These are phyloP conservation scores for Scaptomyza hsui DNA, from an alignment of 1,140 invertebrate species.

Conservation along the genomic window DNA sequence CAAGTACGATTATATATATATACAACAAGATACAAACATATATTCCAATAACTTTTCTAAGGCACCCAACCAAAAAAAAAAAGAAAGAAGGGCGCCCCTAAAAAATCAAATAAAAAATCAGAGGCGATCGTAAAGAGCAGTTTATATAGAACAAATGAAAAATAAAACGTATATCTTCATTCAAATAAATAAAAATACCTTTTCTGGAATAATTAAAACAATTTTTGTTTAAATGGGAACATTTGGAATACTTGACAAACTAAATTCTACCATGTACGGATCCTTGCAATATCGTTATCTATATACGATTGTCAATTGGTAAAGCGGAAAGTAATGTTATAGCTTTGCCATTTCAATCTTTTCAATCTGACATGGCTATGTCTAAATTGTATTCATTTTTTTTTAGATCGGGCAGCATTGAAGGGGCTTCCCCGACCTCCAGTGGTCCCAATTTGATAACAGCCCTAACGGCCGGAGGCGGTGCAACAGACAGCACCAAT, in stretches of 20 bases:
- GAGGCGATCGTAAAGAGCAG: slow-evolving; percentile 50
- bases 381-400: slow-evolving; percentile 14
- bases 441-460: slow-evolving; percentile 66
- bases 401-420: slow-evolving; percentile 74
- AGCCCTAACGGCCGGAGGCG: slow-evolving; percentile 34
- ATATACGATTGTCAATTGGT: not conserved
- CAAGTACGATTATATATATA: slow-evolving; percentile 69
- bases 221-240: not conserved
- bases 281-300: not conserved
- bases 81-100: slow-evolving; percentile 31
- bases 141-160: slow-evolving; percentile 71
- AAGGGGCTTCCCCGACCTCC: slow-evolving; percentile 69
- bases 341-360: not conserved
- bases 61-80: slow-evolving; percentile 31
- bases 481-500: slow-evolving; percentile 27
- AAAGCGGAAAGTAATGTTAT: not conserved
- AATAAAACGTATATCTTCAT: slow-evolving; percentile 77
- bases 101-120: slow-evolving; percentile 40
- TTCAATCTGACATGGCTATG: slow-evolving; percentile 12
- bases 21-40: slow-evolving; percentile 63
- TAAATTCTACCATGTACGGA: not conserved
- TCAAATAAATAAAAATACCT: slow-evolving; percentile 81
- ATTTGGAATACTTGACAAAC: not conserved
- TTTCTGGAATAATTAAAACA: slow-evolving; percentile 72
- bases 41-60: slow-evolving; percentile 73